Evolutionary conservation across 2,797 vertebrate genomes (phyloP).

Genomic region (Halcyon chelicuti): DNA sequence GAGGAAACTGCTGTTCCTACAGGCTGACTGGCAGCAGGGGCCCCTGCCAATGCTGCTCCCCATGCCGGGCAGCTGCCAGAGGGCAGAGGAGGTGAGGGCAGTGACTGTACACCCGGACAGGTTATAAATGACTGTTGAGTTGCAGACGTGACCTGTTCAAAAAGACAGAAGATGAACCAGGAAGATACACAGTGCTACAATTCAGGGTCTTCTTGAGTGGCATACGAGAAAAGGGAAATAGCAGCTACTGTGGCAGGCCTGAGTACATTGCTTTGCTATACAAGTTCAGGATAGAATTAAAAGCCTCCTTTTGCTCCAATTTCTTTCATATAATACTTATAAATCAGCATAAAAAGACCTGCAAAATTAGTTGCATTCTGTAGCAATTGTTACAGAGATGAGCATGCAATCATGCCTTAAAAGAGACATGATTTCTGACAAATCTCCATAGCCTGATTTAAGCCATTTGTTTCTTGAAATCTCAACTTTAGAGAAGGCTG

Average conservation of each 20-base stretch:
- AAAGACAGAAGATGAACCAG: background rate
- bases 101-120: background rate
- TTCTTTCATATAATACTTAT: background rate
- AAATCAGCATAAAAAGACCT: background rate
- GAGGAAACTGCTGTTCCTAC: accelerated
- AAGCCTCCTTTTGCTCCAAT: background rate
- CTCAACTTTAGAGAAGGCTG: background rate
- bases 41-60: accelerated
- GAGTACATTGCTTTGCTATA: background rate
- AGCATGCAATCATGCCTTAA: background rate
- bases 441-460: background rate
- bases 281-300: background rate
- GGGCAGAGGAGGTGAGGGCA: accelerated
- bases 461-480: slow-evolving; percentile 9
- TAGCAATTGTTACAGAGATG: background rate
- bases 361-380: background rate
- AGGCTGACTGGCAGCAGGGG: background rate
- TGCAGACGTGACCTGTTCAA: background rate
- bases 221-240: background rate
- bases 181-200: too few species aligned
- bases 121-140: background rate
- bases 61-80: accelerated
- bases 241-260: background rate
- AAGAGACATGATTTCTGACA: slow-evolving; percentile 10
- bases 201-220: background rate